Conservation (phyloP, 2,888 invertebrate genomes). For the Tridacna crocea region DNA sequence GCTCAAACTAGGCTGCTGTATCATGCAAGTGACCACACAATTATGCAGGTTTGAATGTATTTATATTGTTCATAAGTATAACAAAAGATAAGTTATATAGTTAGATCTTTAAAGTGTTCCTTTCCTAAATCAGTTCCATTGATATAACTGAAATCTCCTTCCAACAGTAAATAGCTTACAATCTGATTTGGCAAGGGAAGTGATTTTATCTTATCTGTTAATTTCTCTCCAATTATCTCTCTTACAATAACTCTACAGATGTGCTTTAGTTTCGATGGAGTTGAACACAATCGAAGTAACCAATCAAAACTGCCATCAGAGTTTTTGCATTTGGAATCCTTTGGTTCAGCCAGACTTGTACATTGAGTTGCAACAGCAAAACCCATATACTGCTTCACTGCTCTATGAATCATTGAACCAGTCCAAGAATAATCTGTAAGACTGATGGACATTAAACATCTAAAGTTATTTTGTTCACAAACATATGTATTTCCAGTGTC, state of each 20-base stretch:
- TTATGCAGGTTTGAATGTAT: too few species aligned
- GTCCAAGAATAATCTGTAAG: constrained; percentile 5
- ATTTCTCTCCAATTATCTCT: not conserved
- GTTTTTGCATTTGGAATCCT: not conserved
- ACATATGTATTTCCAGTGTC: constrained; percentile 6
- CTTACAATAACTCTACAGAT: constrained; percentile 37
- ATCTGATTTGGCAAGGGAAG: constrained; percentile 27
- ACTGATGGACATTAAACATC: constrained; percentile 18
- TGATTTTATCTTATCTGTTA: not conserved
- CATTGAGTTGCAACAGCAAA: constrained; percentile 5
- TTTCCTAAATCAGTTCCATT: constrained; percentile 3
- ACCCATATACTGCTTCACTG: not conserved
- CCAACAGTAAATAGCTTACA: not conserved
- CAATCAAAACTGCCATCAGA: constrained; percentile 22
- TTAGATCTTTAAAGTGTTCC: constrained; percentile 7
- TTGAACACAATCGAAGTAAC: constrained; percentile 5
- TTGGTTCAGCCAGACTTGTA: not conserved
- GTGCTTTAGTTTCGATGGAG: constrained; percentile 34
- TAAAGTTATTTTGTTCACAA: constrained; percentile 16
- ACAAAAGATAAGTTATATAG: not conserved
- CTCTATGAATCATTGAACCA: constrained; percentile 22
- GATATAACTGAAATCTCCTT: constrained; percentile 2
- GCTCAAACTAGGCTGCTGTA: too few species aligned
- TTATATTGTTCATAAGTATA: too few species aligned
- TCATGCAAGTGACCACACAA: too few species aligned